phyloP scores from a whole-genome alignment of 1,140 invertebrate species.

The Atta texana region DNA sequence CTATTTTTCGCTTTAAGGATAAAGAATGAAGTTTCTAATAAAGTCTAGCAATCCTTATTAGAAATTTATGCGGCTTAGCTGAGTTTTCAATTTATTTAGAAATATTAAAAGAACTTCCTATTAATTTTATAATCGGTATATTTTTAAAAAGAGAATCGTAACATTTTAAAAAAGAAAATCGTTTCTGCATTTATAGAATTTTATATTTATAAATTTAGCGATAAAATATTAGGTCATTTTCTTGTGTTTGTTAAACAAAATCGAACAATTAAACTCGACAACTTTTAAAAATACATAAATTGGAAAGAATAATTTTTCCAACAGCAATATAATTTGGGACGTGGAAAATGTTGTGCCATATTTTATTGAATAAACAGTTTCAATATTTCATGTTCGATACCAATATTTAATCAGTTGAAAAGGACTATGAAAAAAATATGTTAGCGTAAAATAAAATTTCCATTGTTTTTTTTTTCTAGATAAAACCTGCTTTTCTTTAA shows the following conservation, averaged over 20 bases:
- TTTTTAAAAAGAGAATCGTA: neutral
- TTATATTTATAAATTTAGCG: neutral
- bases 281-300: constrained; percentile 19
- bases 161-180: no score
- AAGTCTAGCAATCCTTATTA: neutral
- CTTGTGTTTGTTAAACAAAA: neutral
- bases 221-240: neutral
- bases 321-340: neutral
- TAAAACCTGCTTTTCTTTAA: neutral
- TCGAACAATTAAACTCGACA: neutral
- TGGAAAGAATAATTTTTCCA: neutral
- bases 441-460: neutral
- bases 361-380: constrained; percentile 37
- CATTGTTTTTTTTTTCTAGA: neutral
- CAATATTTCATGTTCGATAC: neutral
- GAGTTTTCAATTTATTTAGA: neutral
- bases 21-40: neutral
- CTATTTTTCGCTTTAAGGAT: neutral
- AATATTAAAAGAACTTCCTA: neutral
- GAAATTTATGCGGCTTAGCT: neutral
- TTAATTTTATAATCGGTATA: neutral
- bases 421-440: constrained; percentile 15
- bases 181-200: neutral
- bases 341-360: neutral
- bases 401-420: constrained; percentile 29